These are phyloP conservation scores for Grus americana DNA, from an alignment of 2,113 vertebrate genomes.

Conservation along the genomic window DNA sequence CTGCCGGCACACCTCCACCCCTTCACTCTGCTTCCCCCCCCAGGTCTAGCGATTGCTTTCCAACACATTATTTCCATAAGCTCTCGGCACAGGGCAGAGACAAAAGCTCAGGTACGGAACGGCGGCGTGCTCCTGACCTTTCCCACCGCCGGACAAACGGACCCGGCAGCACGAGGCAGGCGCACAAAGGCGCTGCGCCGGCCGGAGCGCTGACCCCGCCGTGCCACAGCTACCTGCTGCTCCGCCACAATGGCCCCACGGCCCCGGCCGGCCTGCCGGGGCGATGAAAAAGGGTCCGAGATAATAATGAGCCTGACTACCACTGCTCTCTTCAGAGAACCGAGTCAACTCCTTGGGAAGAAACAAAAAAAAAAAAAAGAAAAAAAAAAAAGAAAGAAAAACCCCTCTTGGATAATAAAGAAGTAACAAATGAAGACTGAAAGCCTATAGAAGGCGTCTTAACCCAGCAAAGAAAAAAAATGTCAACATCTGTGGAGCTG, in stretches of 20 bases:
- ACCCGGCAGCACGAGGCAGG: slow-evolving; percentile 64
- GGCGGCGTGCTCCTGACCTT: slow-evolving; percentile 81
- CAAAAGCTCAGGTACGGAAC: slow-evolving; percentile 82
- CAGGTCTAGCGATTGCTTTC: neutral
- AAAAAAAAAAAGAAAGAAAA: slow-evolving; percentile 58
- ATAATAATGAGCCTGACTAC: slow-evolving; percentile 82
- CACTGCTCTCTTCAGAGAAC: slow-evolving; percentile 85
- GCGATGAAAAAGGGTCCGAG: slow-evolving; percentile 79
- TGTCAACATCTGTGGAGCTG: slow-evolving; percentile 92
- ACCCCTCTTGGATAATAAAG: slow-evolving; percentile 83
- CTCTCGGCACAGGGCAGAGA: slow-evolving; percentile 24
- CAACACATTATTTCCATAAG: slow-evolving; percentile 51
- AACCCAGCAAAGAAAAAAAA: slow-evolving; percentile 86
- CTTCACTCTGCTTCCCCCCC: neutral
- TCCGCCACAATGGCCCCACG: slow-evolving; percentile 83
- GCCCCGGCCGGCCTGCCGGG: slow-evolving; percentile 76
- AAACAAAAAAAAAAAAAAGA: slow-evolving; percentile 52
- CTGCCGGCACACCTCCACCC: neutral
- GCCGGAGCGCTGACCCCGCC: slow-evolving; percentile 76
- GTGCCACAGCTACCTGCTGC: slow-evolving; percentile 89
- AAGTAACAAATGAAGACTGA: slow-evolving; percentile 89
- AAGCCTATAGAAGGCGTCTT: slow-evolving; percentile 91
- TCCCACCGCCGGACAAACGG: slow-evolving; percentile 71
- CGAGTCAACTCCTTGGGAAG: slow-evolving; percentile 71
- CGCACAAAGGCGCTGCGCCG: slow-evolving; percentile 71